Evolutionary conservation across 1,140 invertebrate species (phyloP).

Genomic region (Calycopis cecrops): DNA sequence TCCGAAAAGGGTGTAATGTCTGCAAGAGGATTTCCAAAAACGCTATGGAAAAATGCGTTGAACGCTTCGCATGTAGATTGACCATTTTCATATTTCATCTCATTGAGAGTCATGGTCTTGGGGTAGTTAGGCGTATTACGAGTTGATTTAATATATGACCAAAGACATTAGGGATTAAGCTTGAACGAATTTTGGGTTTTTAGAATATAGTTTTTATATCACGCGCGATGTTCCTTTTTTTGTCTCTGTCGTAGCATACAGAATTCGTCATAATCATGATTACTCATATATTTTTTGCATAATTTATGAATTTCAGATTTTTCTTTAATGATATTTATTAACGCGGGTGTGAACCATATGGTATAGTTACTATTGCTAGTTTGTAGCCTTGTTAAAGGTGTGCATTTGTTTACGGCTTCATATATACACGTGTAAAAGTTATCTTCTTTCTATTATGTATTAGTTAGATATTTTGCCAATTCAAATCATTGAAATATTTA

Average conservation of each 20-base stretch:
- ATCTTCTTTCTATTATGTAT: not conserved
- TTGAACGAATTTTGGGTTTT: not conserved
- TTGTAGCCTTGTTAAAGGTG: not conserved
- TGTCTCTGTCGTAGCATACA: not conserved
- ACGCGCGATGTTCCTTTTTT: not conserved
- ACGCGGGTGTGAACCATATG: not conserved
- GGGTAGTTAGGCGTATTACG: not conserved
- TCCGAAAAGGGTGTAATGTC: no score
- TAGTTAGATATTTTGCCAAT: not conserved
- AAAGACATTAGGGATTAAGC: not conserved
- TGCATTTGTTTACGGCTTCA: not conserved
- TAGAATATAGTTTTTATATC: not conserved
- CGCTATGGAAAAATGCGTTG: no score
- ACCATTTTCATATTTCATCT: no score
- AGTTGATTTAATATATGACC: not conserved
- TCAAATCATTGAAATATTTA: not conserved
- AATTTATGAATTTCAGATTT: not conserved
- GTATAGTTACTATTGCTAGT: not conserved
- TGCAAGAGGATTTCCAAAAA: no score
- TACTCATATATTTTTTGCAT: conserved; percentile 1
- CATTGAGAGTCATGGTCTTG: not conserved
- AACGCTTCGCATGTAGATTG: no score
- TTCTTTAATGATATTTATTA: conserved; percentile 1
- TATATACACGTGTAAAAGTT: not conserved
- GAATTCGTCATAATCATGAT: not conserved